Evolutionary conservation across 1,140 invertebrate species (phyloP).

Genomic region (Drosophila bocqueti): DNA sequence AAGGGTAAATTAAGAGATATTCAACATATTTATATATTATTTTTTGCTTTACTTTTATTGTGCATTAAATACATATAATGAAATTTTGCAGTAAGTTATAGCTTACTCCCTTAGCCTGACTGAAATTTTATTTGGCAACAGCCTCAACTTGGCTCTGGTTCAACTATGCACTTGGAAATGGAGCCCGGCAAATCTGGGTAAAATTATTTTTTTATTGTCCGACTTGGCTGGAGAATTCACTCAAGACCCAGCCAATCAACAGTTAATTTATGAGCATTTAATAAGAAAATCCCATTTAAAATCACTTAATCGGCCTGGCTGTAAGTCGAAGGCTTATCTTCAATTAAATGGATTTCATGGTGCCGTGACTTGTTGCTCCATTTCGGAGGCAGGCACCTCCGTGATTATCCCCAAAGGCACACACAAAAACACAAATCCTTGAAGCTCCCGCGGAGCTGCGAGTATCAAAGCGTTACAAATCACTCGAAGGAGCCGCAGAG

Average conservation of each 20-base stretch:
- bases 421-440: slow-evolving; percentile 31
- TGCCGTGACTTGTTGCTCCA: slow-evolving; percentile 35
- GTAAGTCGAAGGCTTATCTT: slow-evolving; percentile 24
- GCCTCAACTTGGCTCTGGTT: slow-evolving; percentile 41
- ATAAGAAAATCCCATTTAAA: slow-evolving; percentile 32
- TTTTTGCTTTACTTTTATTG: no score
- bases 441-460: slow-evolving; percentile 10
- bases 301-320: slow-evolving; percentile 20
- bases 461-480: slow-evolving; percentile 64
- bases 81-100: no score
- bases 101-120: neutral
- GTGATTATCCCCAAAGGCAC: slow-evolving; percentile 19
- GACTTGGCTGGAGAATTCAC: slow-evolving; percentile 28
- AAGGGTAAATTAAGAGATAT: no score
- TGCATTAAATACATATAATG: neutral
- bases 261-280: slow-evolving; percentile 44
- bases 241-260: slow-evolving; percentile 19
- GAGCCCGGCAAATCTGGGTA: slow-evolving; percentile 19
- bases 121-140: slow-evolving; percentile 49
- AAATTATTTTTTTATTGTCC: slow-evolving; percentile 63
- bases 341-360: slow-evolving; percentile 33
- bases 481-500: slow-evolving; percentile 55
- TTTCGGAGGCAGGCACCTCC: slow-evolving; percentile 2
- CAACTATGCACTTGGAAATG: slow-evolving; percentile 16
- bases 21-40: neutral